Evolutionary conservation across 1,140 invertebrate species (phyloP), one percentile per base, ranked within the genome.

Genomic region (Papilio machaon): DNA sequence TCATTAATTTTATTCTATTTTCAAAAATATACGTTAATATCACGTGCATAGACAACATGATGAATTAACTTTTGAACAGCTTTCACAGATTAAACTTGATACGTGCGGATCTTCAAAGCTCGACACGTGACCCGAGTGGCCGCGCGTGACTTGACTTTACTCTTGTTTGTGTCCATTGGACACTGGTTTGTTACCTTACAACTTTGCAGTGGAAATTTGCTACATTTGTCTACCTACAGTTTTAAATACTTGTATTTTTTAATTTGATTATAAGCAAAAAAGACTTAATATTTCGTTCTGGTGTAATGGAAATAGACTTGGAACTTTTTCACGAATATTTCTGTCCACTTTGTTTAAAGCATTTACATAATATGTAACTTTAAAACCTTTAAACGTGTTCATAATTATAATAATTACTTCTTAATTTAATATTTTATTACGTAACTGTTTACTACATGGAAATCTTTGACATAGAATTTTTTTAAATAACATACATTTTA

Each of bases 121-220:
- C 58, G 30, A 35, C 76, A 78, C 54, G 47, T 76, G 43, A 78
- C 49, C 76, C 23, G 52, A 78, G 76, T 60, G 54, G 76, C 17
- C 76, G 76, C 54, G 52, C 76, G 76, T 78, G 76, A 58, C 38
- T 35, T 60, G 76, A 78, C 76, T 78, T 78, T 23, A 23, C 46
- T 52, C 43, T 30, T 49, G 74, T 76, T 52, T 52, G 47, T n/a
- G 64, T 30, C 17, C 19, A 30, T 47, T 54, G 74, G 47, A 52
- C 74, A 76, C 7, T 76, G 76, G 76, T 78, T 60, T 30, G 73
- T 74, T 74, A 7, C 47, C 43, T 73, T 73, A 10, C 8, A n/a
- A 74, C 46, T 74, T 74, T 35, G 15, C 60, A 64, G 19, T 23
- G 30, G 30, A 67, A 35, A 67, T 38, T 67, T 2, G 5, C 13